phyloP scores from a whole-genome alignment of 2,113 vertebrate species.

The Oxygymnocypris stewartii region DNA sequence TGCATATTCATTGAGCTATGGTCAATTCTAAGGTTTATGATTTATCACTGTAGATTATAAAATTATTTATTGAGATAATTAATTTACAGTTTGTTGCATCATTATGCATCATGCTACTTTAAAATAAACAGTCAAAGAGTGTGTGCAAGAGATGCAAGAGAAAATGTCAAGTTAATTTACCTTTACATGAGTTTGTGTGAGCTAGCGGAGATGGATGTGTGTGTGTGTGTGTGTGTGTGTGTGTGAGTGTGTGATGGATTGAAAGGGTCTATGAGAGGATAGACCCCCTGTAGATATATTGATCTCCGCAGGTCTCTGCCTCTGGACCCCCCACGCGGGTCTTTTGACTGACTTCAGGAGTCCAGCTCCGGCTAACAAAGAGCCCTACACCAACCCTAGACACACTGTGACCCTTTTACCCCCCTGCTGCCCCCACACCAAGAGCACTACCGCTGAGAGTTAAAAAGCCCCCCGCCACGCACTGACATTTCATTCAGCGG shows the following conservation, averaged over 20 bases:
- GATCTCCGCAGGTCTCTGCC: conserved; percentile 56
- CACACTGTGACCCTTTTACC: conserved; percentile 46
- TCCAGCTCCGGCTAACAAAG: conserved; percentile 53
- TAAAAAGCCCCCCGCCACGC: conserved; percentile 55
- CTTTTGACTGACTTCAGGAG: conserved; percentile 48
- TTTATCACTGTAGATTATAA: neutral
- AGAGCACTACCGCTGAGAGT: conserved; percentile 42
- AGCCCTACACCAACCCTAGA: conserved; percentile 29
- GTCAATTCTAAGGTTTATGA: too few species aligned
- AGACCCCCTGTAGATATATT: conserved; percentile 56
- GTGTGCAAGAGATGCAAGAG: neutral
- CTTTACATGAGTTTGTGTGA: neutral
- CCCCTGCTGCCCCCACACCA: conserved; percentile 16
- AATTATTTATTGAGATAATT: neutral
- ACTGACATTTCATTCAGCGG: conserved; percentile 57
- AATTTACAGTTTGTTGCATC: neutral
- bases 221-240: conserved; percentile 11
- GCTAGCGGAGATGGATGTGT: too few species aligned
- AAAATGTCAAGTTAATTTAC: neutral
- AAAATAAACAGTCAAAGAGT: conserved; percentile 4
- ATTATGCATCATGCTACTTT: neutral
- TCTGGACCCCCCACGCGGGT: conserved; percentile 40
- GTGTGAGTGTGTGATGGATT: conserved; percentile 15
- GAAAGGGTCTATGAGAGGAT: conserved; percentile 46
- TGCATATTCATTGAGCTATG: neutral